Conservation (phyloP, 1,140 invertebrate genomes). For the Andricus grossulariae region DNA sequence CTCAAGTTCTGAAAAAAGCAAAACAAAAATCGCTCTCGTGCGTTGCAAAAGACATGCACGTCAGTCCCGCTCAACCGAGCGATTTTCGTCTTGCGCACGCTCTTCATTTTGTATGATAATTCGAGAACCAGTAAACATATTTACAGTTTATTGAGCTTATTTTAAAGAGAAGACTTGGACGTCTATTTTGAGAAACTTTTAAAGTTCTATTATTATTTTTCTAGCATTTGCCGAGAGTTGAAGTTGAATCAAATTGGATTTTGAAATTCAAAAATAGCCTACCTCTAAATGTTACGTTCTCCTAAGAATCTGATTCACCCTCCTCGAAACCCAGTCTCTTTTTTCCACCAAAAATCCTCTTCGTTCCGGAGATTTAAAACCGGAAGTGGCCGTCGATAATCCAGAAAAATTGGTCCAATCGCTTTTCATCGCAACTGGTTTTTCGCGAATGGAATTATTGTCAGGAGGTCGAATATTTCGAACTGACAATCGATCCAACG, state of each 20-base stretch:
- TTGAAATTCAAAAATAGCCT: neutral
- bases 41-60: too few relatives aligned
- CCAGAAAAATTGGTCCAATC: neutral
- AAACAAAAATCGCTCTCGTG: too few relatives aligned
- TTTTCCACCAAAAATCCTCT: neutral
- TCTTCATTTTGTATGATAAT: too few relatives aligned
- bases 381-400: neutral
- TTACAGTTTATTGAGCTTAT: neutral
- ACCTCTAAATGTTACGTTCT: neutral
- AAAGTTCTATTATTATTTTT: too few relatives aligned
- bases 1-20: too few relatives aligned
- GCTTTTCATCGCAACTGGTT: neutral
- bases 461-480: slow-evolving; percentile 29
- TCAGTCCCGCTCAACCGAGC: too few relatives aligned
- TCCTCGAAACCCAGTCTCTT: neutral
- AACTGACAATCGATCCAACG: slow-evolving; percentile 3
- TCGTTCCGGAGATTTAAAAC: neutral
- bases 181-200: too few relatives aligned
- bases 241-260: too few relatives aligned
- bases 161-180: neutral
- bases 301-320: neutral
- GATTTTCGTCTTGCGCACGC: too few relatives aligned
- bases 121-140: too few relatives aligned
- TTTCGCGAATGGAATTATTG: neutral
- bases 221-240: too few relatives aligned